phyloP scores from a whole-genome alignment of 2,888 invertebrate species.

The Scaeva pyrastri region DNA sequence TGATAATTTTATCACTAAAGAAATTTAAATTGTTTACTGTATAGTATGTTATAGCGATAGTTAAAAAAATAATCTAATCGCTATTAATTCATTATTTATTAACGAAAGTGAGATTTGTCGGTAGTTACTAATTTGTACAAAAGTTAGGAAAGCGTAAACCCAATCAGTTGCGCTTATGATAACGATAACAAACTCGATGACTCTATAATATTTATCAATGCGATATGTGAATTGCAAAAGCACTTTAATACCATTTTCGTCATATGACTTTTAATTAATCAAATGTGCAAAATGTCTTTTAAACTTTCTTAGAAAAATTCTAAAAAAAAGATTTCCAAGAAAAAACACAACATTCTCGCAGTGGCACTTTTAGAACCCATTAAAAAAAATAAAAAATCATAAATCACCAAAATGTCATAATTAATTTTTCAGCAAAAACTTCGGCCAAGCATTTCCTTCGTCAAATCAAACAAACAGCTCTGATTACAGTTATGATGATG shows the following conservation, averaged over 20 bases:
- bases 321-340: neutral
- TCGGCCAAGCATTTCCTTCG: slow-evolving; percentile 79
- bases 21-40: no score
- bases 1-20: neutral
- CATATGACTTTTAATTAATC: no score
- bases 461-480: slow-evolving; percentile 74
- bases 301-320: no score
- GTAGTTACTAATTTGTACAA: neutral
- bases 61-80: neutral
- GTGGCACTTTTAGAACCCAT: slow-evolving; percentile 72
- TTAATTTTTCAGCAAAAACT: slow-evolving; percentile 77
- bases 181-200: no score
- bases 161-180: no score
- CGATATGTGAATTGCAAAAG: no score
- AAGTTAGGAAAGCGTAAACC: no score
- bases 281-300: no score
- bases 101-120: neutral
- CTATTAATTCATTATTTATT: neutral
- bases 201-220: no score
- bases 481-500: slow-evolving; percentile 78
- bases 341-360: slow-evolving; percentile 28
- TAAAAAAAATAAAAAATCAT: slow-evolving; percentile 57
- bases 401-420: neutral
- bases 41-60: no score
- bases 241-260: no score